Evolutionary conservation across 1,140 invertebrate species (phyloP), one percentile per base, ranked within the genome.

Genomic region (Ylistrum balloti): DNA sequence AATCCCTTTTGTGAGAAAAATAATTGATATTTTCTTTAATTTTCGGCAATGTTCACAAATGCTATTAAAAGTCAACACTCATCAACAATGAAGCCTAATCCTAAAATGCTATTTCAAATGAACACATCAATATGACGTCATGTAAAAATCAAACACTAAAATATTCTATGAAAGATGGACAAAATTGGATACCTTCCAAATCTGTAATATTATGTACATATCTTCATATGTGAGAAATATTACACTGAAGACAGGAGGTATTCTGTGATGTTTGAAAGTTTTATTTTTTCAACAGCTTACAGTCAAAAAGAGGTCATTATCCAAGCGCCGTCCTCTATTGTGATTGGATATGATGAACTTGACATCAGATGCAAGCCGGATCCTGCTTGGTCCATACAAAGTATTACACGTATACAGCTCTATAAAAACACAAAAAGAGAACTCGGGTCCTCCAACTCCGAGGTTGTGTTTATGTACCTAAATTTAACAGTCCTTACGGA

Each of bases 281-380:
- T 74, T 74, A 28, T 7, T 74, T 28, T 28, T 1, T 74, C 20
- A 20, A n/a, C 45, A 74, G 56, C 13, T 2, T n/a, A 74, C 22
- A 28, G 56, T 28, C 56, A 74, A n/a, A 74, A 0, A 28, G 56
- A 74, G 2, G 22, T 74, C 56, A 74, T 74, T 11, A 74, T 74
- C 15, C 56, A 74, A 11, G 7, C 56, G 22, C 9, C n/a, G n/a
- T n/a, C 56, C 22, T 74, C 56, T n/a, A 28, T 74, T 28, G 56
- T 74, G n/a, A 74, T 74, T 74, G 56, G 56, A 74, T 74, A 74
- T n/a, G 56, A 74, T 28, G 56, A n/a, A 9, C 56, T 74, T n/a
- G 56, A 74, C n/a, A 28, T 74, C 56, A 74, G 22, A 74, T 74
- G 56, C n/a, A 74, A n/a, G 0, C 56, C 56, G n/a, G 0, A 74